These are phyloP conservation scores for Shinisaurus crocodilurus DNA, from an alignment of 2,113 vertebrate genomes.

Conservation along the genomic window DNA sequence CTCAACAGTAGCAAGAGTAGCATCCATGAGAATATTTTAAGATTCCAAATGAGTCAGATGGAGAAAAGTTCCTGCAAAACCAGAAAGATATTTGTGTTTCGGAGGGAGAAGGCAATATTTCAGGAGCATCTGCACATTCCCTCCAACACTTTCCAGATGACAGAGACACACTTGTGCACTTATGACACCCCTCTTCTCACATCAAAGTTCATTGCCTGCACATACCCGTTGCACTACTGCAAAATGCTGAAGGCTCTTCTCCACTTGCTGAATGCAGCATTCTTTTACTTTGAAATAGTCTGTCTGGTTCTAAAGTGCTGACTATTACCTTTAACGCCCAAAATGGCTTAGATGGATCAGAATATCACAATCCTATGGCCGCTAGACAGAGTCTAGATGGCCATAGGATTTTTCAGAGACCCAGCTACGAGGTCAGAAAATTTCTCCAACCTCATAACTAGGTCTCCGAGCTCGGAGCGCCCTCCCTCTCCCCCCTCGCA, in stretches of 20 bases:
- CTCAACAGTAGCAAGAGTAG: neutral
- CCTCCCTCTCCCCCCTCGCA: too few species aligned
- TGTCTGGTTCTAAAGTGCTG: neutral
- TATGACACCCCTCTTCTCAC: neutral
- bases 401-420: too few species aligned
- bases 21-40: neutral
- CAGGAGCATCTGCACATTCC: neutral
- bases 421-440: too few species aligned
- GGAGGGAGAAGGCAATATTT: neutral
- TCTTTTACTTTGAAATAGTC: neutral
- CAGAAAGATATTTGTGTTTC: neutral
- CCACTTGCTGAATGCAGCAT: neutral
- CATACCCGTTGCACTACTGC: neutral
- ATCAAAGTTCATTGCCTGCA: neutral
- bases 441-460: too few species aligned
- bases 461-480: too few species aligned
- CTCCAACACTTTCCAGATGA: too few species aligned
- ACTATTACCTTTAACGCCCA: too few species aligned
- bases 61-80: neutral
- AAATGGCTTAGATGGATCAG: too few species aligned
- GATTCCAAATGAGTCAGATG: neutral
- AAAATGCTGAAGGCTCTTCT: neutral
- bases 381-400: too few species aligned
- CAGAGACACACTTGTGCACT: neutral
- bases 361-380: too few species aligned